These are phyloP conservation scores for Tyrophagus putrescentiae DNA, from an alignment of 1,140 invertebrate genomes.

Conservation along the genomic window DNA sequence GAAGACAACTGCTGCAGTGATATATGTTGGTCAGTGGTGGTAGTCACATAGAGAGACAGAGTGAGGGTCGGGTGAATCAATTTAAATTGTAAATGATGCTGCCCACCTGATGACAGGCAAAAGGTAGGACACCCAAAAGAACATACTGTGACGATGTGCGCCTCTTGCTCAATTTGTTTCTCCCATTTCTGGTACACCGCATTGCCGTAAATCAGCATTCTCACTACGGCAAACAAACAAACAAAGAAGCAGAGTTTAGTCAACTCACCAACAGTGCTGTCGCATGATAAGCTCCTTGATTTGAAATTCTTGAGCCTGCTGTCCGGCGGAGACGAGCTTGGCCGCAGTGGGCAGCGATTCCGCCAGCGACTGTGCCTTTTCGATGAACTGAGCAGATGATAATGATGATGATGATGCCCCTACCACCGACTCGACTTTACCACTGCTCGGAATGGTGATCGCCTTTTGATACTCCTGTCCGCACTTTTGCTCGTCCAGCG, in stretches of 20 bases:
- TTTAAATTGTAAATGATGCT: neutral
- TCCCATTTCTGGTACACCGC: too few species aligned
- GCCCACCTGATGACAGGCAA: neutral
- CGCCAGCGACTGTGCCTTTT: neutral
- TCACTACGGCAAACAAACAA: neutral
- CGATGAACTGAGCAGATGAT: too few species aligned
- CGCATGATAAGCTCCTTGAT: conserved; percentile 24
- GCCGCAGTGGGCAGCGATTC: neutral
- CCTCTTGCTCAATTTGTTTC: too few species aligned
- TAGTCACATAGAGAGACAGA: too few species aligned
- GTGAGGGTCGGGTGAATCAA: neutral
- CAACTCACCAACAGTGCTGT: conserved; percentile 24
- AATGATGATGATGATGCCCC: too few species aligned
- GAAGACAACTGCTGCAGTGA: too few species aligned
- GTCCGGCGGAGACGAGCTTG: conserved; percentile 2
- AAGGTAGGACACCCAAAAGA: too few species aligned
- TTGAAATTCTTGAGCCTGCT: conserved; percentile 21
- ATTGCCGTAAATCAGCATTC: neutral
- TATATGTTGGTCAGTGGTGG: too few species aligned
- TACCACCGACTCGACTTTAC: neutral
- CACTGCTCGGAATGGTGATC: conserved; percentile 17
- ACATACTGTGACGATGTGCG: too few species aligned
- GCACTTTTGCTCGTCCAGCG: conserved; percentile 26
- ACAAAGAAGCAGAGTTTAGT: too few species aligned
- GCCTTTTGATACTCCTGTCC: conserved; percentile 24